Base-by-base conservation (phyloP, 2,888 invertebrate genomes). In the Hypena proboscidalis region DNA sequence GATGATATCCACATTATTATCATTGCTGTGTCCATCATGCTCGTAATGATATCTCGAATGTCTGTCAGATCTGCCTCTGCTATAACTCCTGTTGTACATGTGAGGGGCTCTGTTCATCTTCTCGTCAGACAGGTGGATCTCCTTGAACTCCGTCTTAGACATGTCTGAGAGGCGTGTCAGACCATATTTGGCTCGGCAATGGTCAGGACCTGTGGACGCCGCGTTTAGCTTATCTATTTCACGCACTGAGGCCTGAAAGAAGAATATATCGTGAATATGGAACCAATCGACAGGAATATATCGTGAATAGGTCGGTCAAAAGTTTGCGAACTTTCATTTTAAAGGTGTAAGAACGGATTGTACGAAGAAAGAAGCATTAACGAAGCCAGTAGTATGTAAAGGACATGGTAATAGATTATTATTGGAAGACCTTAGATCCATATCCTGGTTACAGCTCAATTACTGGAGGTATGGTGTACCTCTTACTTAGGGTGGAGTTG, bases 101-200 rank as follows among this genome's bases (percentile, higher is more conserved):
- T 48, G 42, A 1, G 77, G 72, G 6, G 68, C 35, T 39, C 75
- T 80, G 4, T 43, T 21, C n/a, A 71, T 33, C 39, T 58, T 75
- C 39, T 90, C 89, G 54, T 90, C 90, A 1, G 89, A 82, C 0
- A 91, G 66, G 46, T 92, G 91, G 9, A 86, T 62, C 0, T 88
- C 84, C 67, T 77, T 79, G 64, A 93, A 94, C 72, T 94, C 94
- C 4, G 88, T 78, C 55, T 90, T 88, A 3, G 93, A 93, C 79
- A 94, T 83, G 62, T 94, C 94, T 2, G 94, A 92, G 50, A 93
- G 92, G 37, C 85, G 85, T 1, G 93, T 94, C 0, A 93, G 67
- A 1, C 94, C 94, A 77, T 92, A 94, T 13, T 77, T 71, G 0
- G 93, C 94, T 65, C 83, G 71, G 9, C 67, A 72, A 0, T 75